Base-by-base conservation (phyloP, 2,797 vertebrate genomes). In the Chanos chanos region DNA sequence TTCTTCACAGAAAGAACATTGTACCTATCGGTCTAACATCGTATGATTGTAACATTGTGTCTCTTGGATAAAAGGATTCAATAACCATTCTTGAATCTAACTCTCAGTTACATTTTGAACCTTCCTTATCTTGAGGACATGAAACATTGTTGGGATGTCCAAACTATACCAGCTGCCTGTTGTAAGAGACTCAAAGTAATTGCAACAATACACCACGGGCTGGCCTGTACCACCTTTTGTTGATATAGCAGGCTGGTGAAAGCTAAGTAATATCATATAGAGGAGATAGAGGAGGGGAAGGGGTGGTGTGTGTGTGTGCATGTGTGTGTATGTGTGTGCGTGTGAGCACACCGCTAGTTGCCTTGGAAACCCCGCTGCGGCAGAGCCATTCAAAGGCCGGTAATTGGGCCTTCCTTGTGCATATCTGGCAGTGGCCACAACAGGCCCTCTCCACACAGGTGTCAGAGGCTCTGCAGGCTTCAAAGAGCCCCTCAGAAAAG, bases 321-420 rank as follows among this genome's bases (percentile, higher is more conserved):
- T 7, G 27, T 40, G 44, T 80, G 72, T 73, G 72, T 34, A 24
- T 18, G 41, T 56, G 28, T 12, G 37, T 28, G 22, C 30, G 48
- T 7, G 27, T 40, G 44, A 80, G 72, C 73, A n/a, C n/a, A n/a
- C n/a, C n/a, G 72, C 65, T 77, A 66, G 84, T 87, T 86, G 77
- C 81, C 79, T 67, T 78, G 86, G 80, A 84, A 85, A 88, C 85
- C 82, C 86, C 30, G 63, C 66, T 77, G 85, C 68, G 78, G 70
- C 75, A 79, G 81, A 70, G 79, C 63, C 78, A 81, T 87, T 86
- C 85, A 86, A 86, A 78, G 68, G 76, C 71, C 75, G 70, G 78
- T 91, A 91, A 91, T 91, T 89, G 86, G 87, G 71, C 74, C 77
- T 77, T 82, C 79, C 87, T 87, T 80, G 85, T 78, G 80, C 85